Base-by-base conservation (phyloP, 2,888 invertebrate genomes). In the Lasioglossum leucozonium region DNA sequence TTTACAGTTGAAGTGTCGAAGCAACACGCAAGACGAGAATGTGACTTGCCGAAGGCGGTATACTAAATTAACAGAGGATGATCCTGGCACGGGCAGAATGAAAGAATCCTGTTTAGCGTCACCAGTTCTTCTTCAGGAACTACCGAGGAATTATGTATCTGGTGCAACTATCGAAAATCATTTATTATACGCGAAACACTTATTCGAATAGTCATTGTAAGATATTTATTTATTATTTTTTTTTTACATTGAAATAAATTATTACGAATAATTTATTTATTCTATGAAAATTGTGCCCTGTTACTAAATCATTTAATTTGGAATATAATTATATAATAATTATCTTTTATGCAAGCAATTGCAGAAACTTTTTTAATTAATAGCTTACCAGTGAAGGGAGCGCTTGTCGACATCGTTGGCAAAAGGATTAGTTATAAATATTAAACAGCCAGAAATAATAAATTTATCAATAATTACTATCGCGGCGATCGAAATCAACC, bases 1-100 rank as follows among this genome's bases (percentile, higher is more conserved):
- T 58, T 85, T 74, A 0, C 86, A 86, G 86, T 40, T 86, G 86
- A 86, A 16, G 16, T 26, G 40, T 34, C 16, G 13, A 34, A 40
- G 13, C 26, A 18, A n/a, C 26, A 37, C n/a, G 51, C 44, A 77
- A 44, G 76, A 67, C 22, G 47, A 69, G 40, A 79, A 58, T 40
- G 44, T 51, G 16, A 42, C 40, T 71, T 73, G n/a, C 69, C 55
- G 13, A 72, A 34, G 65, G 34, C 13, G 71, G 30, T 71, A 18
- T 73, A 76, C 40, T 42, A 30, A 82, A 75, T 75, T 40, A 79
- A 30, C 37, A 22, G 77, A 86, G 85, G 79, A 82, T 79, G 82
- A 86, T 65, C 79, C 82, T 82, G 71, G 58, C 44, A 71, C 5
- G 42, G 65, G 71, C 55, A 51, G 44, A 22, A 69, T 13, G n/a